Evolutionary conservation across 2,888 invertebrate species (phyloP), one percentile per base, ranked within the genome.

Genomic region (Imbricaverruca yamaguchii): DNA sequence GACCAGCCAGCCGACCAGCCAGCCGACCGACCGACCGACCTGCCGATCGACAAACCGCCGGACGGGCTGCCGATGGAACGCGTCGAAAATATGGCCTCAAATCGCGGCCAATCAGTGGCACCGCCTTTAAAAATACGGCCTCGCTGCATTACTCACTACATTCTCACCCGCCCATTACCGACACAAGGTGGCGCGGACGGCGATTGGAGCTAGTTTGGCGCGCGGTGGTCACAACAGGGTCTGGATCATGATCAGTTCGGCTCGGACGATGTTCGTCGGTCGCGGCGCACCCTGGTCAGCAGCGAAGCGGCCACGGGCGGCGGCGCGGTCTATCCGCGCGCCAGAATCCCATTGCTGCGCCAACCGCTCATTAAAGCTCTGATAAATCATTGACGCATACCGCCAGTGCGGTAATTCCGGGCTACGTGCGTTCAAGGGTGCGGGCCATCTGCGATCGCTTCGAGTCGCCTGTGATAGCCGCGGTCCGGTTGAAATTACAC

Each of bases 361-460:
- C 53, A 21, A 53, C 55, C 21, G 18, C 21, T n/a, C 55, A 74
- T 74, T 74, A 74, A 21, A 21, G 21, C 21, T 55, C 53, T 55
- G 74, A 74, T 74, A 74, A 74, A 74, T 74, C 74, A 74, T 74
- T 74, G 74, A 55, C 74, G 74, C 53, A 55, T 74, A 53, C 74
- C 74, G 74, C 10, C 74, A 53, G 74, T 12, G 74, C 21, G 7
- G 55, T 74, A 74, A 74, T 74, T 74, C 74, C 55, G 53, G 74
- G 74, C 55, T 74, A 74, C 55, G 55, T 15, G 53, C 74, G 74
- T 74, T 21, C 74, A 74, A 74, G 74, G 74, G 74, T 74, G 53
- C 74, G 21, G 55, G 21, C 74, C 74, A 21, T 53, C 74, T 15
- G 55, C 53, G 74, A 74, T 74, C 74, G 74, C 74, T 74, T 55